Percentiles rank a stretch among this genome's conserved stretches.
These are phyloP conservation scores for Karalla daura DNA, from an alignment of 2,797 vertebrate species.

Conservation along the genomic window DNA sequence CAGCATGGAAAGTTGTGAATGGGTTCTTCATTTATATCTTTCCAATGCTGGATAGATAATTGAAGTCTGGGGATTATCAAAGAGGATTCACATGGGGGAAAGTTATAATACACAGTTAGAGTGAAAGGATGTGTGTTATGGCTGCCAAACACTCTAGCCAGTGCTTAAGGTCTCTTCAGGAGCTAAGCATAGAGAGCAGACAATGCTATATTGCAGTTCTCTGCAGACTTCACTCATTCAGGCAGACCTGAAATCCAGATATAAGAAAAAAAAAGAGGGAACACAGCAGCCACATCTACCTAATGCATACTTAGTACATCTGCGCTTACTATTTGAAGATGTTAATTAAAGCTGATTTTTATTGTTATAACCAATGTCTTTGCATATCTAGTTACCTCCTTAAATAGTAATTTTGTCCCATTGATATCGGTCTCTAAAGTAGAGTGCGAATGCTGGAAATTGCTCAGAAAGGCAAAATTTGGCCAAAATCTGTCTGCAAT, in stretches of 20 bases:
- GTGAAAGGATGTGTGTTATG: constrained; percentile 68
- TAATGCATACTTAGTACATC: background rate
- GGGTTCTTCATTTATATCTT: constrained; percentile 67
- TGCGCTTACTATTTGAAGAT: background rate
- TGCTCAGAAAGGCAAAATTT: too few relatives aligned
- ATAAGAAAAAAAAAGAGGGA: constrained; percentile 16
- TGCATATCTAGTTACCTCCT: background rate
- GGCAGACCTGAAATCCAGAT: constrained; percentile 38
- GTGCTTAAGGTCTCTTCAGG: constrained; percentile 60
- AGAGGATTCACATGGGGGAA: constrained; percentile 49
- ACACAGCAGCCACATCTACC: background rate
- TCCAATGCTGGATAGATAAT: constrained; percentile 70
- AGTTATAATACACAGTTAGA: constrained; percentile 65
- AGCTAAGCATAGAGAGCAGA: constrained; percentile 44
- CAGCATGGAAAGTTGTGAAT: constrained; percentile 73
- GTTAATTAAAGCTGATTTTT: background rate
- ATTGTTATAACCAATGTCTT: background rate
- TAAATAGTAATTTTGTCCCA: background rate
- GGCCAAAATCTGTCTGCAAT: too few relatives aligned
- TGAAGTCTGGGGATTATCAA: constrained; percentile 73
- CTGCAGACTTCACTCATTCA: constrained; percentile 47
- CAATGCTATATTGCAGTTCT: constrained; percentile 51
- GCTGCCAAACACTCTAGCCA: constrained; percentile 68
- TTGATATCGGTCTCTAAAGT: too few relatives aligned
- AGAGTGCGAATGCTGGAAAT: too few relatives aligned